Evolutionary conservation across 2,797 vertebrate species (phyloP), one percentile per base, ranked within the genome.

Genomic region (Chelmon rostratus): DNA sequence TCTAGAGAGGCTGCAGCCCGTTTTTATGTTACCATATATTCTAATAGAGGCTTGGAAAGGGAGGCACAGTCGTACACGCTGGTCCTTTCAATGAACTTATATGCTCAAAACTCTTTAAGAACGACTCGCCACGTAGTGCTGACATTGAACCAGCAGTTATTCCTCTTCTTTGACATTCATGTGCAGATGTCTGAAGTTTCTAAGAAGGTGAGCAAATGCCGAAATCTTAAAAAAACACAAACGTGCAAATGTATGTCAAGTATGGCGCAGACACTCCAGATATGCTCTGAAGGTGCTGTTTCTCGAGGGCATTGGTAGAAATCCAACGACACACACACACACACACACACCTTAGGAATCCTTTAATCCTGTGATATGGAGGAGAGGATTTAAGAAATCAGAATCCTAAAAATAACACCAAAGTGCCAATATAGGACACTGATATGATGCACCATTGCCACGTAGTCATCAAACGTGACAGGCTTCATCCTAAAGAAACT

Each of bases 341-440:
- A 67, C 67, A 69, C 54, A 23, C 75, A 74, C 83, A 89, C 78
- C 62, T 81, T 68, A 82, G 67, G 78, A 90, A 87, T 87, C 78
- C 73, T 89, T 87, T 92, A 91, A 93, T 92, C 89, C 84, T 68
- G 46, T 90, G 90, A 91, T 81, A 90, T 84, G 85, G 87, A 87
- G 61, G 82, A 83, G 35, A 76, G 88, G 87, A 86, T 91, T 91
- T 87, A 75, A 74, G 83, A 70, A 90, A 88, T 61, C 74, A 73
- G 73, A 81, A 75, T 79, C 76, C 82, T 88, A 88, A 90, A 91
- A 91, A 94, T 92, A 93, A 77, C 87, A 79, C 52, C 76, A 37
- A 72, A 77, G 79, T 77, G 72, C 80, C 81, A 86, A 87, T 86
- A 82, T 81, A 71, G 79, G 80, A 57, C 80, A 62, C 66, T 73